These are phyloP conservation scores for Agriopis marginaria DNA, from an alignment of 2,888 invertebrate species.

Conservation along the genomic window DNA sequence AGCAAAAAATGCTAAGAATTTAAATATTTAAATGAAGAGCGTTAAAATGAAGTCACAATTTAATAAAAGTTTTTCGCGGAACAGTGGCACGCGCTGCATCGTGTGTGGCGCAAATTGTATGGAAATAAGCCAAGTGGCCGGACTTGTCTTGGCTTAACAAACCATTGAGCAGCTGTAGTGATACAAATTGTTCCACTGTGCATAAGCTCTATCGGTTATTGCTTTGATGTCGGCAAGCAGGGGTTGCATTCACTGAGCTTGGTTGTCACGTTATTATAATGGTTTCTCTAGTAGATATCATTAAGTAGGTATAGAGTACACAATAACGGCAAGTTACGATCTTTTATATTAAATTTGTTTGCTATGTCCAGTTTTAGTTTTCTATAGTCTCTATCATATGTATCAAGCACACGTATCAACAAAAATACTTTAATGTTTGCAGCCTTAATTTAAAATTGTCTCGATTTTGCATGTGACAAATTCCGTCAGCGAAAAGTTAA, in stretches of 20 bases:
- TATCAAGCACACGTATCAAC: too few relatives aligned
- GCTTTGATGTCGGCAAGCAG: conserved; percentile 23
- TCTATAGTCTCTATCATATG: too few relatives aligned
- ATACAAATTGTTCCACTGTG: conserved; percentile 48
- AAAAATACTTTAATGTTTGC: too few relatives aligned
- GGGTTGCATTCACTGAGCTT: not conserved
- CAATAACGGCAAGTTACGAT: too few relatives aligned
- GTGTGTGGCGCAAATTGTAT: conserved; percentile 81
- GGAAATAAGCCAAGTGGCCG: conserved; percentile 69
- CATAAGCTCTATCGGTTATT: conserved; percentile 9
- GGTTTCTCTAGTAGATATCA: conserved; percentile 1
- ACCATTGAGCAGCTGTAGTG: conserved; percentile 31
- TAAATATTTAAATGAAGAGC: conserved; percentile 49
- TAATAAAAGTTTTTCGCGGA: conserved; percentile 57
- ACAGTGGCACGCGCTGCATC: conserved; percentile 61
- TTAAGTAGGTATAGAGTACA: not conserved
- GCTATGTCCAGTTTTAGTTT: too few relatives aligned
- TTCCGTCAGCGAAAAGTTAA: too few relatives aligned
- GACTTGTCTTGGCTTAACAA: conserved; percentile 54
- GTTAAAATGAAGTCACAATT: conserved; percentile 46
- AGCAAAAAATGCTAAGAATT: conserved; percentile 39
- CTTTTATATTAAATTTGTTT: too few relatives aligned
- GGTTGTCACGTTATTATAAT: conserved; percentile 1
- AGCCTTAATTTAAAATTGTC: too few relatives aligned
- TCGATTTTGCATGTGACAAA: too few relatives aligned